Evolutionary conservation across 2,113 vertebrate species (phyloP).

Genomic region (Lonchura striata): DNA sequence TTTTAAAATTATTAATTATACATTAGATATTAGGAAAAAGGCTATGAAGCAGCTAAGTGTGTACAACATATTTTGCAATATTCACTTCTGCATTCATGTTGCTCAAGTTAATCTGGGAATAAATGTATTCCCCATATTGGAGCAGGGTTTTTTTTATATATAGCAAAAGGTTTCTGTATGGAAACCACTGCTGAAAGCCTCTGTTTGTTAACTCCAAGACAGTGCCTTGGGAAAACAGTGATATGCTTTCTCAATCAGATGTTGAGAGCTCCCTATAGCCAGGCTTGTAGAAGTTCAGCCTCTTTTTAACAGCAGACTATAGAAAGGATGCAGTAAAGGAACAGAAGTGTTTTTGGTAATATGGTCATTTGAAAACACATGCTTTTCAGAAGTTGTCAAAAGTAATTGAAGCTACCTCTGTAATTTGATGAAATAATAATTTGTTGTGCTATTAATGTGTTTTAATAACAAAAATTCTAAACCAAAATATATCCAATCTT

Average conservation of each 20-base stretch:
- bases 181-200: not conserved
- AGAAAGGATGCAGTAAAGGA: not conserved
- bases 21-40: not conserved
- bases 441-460: not conserved
- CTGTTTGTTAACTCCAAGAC: not conserved
- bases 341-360: not conserved
- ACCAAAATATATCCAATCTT: not conserved
- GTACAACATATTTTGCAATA: not conserved
- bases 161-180: not conserved
- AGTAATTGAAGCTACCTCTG: not conserved
- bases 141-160: not conserved
- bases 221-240: not conserved
- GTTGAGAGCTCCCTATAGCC: not conserved
- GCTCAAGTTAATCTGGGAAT: not conserved
- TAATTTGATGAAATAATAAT: not conserved
- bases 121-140: not conserved
- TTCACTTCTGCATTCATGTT: not conserved
- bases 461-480: not conserved
- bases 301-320: not conserved
- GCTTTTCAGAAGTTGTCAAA: not conserved
- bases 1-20: not conserved
- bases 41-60: not conserved
- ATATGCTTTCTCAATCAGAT: fast-evolving
- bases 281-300: not conserved
- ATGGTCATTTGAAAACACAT: not conserved